Evolutionary conservation across 2,113 vertebrate genomes (phyloP), one percentile per base, ranked within the genome.

Genomic region (Psilopsiagon aurifrons): DNA sequence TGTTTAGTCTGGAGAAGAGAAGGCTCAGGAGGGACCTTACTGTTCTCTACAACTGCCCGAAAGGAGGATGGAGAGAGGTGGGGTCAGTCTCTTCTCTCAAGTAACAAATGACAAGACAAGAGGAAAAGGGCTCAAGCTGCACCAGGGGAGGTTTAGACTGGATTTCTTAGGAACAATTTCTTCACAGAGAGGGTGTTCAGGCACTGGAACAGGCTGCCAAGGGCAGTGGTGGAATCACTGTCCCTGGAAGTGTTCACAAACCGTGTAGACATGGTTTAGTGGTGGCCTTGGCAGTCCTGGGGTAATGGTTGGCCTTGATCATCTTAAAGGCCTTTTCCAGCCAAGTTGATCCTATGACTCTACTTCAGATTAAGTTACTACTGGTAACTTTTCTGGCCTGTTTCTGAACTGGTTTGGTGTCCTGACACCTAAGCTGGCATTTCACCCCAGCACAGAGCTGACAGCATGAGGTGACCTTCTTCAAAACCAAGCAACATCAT

Each of bases 31-130:
- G 1, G 55, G 19, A 22, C 31, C 31, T 57, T 14, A 57, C 14
- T 0, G 0, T 19, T n/a, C 55, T 9, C 55, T 57, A 0, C 31
- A 22, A 14, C 12, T n/a, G 3, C 55, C 31, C n/a, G 55, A 57
- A 57, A 57, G 55, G 33, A n/a, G 33, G 55, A 9, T 57, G 1
- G 20, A 57, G 20, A 23, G 55, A 57, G 55, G 31, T 22, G 55
- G 31, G 13, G 13, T 9, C 6, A 12, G 33, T 57, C 31, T 59
- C 20, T 14, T 7, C 55, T 59, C 20, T 9, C 55, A n/a, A 31
- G 33, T 59, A 59, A n/a, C 55, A 59, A 59, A 19, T 14, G 31
- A 22, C 3, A 23, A 33, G 33, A 59, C 33, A n/a, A 14, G 33
- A 23, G 55, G 20, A 7, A 59, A n/a, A 0, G 3, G 55, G 4